Percentiles rank a stretch among this genome's conserved stretches.
Evolutionary conservation across 2,888 invertebrate species (phyloP).

Genomic region (Harpalus rubripes): DNA sequence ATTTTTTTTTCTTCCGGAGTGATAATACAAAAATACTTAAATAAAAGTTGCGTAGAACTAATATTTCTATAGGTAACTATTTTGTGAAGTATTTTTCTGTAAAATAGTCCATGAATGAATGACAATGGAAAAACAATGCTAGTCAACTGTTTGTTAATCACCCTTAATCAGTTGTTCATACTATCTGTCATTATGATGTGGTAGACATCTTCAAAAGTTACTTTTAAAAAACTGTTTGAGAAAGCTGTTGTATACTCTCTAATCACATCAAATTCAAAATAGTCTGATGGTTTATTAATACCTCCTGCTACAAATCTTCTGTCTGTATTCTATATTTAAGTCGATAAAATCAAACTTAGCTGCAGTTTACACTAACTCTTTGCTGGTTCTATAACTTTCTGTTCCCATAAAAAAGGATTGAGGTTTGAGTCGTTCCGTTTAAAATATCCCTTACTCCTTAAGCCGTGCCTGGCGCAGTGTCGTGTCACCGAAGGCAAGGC

Average conservation of each 20-base stretch:
- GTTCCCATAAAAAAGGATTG: constrained; percentile 54
- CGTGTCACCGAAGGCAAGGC: constrained; percentile 45
- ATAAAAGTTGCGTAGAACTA: no score
- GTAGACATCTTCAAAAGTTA: no score
- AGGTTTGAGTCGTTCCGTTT: constrained; percentile 39
- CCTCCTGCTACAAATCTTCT: neutral
- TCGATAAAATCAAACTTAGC: constrained; percentile 31
- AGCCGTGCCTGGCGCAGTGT: constrained; percentile 37
- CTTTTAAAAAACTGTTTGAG: no score
- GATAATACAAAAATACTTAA: no score
- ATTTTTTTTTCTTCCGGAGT: no score
- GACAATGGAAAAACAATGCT: no score
- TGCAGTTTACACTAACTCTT: constrained; percentile 23
- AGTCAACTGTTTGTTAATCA: no score
- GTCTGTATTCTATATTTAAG: constrained; percentile 4
- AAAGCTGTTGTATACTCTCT: neutral
- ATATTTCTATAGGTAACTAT: no score
- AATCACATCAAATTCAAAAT: neutral
- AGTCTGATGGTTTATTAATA: neutral
- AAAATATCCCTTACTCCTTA: constrained; percentile 44
- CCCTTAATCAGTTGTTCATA: no score
- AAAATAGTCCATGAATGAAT: no score
- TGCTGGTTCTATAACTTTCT: constrained; percentile 10
- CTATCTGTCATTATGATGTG: no score
- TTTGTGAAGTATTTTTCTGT: no score